Percentiles rank a stretch among this genome's conserved stretches.
phyloP scores from a whole-genome alignment of 2,797 vertebrate species.

The Lerista edwardsae region DNA sequence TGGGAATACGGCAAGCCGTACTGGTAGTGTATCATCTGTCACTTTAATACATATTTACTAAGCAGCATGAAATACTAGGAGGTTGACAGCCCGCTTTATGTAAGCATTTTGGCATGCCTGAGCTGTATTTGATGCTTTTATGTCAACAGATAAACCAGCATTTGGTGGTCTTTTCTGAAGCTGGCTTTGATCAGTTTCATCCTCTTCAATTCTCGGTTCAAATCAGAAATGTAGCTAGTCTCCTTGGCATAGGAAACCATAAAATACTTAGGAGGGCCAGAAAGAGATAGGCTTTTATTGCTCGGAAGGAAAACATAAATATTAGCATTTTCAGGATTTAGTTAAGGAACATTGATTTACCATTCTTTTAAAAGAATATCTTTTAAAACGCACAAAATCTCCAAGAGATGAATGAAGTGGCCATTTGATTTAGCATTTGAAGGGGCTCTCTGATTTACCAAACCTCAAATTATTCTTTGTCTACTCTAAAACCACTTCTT shows the following conservation, averaged over 20 bases:
- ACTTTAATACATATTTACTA: neutral
- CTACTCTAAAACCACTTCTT: conserved; percentile 36
- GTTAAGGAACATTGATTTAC: conserved; percentile 33
- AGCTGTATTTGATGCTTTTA: conserved; percentile 6
- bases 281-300: conserved; percentile 31
- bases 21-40: conserved; percentile 6
- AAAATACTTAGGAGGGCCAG: conserved; percentile 10
- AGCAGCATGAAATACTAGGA: conserved; percentile 8
- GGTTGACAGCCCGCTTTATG: neutral
- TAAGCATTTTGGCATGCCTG: conserved; percentile 30
- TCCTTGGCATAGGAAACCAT: conserved; percentile 27
- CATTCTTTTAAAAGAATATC: conserved; percentile 35
- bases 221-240: conserved; percentile 22
- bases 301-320: conserved; percentile 27
- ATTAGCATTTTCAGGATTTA: conserved; percentile 48
- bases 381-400: conserved; percentile 7
- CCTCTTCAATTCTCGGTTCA: conserved; percentile 28
- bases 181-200: conserved; percentile 29
- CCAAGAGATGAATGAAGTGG: conserved; percentile 51
- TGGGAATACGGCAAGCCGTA: neutral
- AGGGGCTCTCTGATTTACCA: conserved; percentile 32
- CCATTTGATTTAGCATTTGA: conserved; percentile 49
- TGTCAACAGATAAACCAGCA: conserved; percentile 12
- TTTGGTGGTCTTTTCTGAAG: conserved; percentile 19
- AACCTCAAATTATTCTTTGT: conserved; percentile 41